Base-by-base conservation (phyloP, 2,113 vertebrate genomes). In the Corythornis madagascariensis region DNA sequence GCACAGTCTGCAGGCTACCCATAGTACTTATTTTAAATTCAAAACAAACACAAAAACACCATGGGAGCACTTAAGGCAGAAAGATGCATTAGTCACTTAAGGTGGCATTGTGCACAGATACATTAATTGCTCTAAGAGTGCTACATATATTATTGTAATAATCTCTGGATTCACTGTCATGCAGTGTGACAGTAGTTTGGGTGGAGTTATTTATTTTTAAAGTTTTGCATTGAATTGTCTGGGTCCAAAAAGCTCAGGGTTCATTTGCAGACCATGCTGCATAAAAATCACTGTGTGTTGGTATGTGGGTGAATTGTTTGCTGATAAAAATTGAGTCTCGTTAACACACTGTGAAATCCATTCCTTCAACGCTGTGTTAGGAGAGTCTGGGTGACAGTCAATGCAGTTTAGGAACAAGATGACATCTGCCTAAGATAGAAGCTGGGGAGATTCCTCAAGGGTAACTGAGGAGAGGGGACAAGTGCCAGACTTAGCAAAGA, bases 1-100 rank as follows among this genome's bases (percentile, higher is more conserved):
- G 91, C 84, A 94, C 72, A 95, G 83, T 83, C 86, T 87, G 71
- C 43, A 93, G 74, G 50, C 83, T 69, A 82, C 64, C 72, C 72
- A 74, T 82, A 52, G 20, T 65, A 35, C 56, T 93, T 64, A 38
- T 63, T 42, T 47, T 77, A 66, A 75, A 82, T 71, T 61, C 69
- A 91, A 95, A 96, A 69, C 6, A 28, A 92, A 89, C 43, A 91
- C 17, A 53, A 86, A 91, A 16, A 3, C 50, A 56, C 31, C 5
- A 4, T 71, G 83, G 60, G 60, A 86, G 38, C n/a, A 61, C 35
- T 78, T 43, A 60, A 40, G 24, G 59, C 56, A 92, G 76, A 70
- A 83, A 80, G 60, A 74, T 45, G n/a, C 88, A 87, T 81, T 65
- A 31, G 28, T 59, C 38, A 50, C 45, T 26, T 59, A 64, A 70